Percentiles rank a stretch among this genome's conserved stretches.
Conservation (phyloP, 1,140 invertebrate species). For the Drosophila miranda region DNA sequence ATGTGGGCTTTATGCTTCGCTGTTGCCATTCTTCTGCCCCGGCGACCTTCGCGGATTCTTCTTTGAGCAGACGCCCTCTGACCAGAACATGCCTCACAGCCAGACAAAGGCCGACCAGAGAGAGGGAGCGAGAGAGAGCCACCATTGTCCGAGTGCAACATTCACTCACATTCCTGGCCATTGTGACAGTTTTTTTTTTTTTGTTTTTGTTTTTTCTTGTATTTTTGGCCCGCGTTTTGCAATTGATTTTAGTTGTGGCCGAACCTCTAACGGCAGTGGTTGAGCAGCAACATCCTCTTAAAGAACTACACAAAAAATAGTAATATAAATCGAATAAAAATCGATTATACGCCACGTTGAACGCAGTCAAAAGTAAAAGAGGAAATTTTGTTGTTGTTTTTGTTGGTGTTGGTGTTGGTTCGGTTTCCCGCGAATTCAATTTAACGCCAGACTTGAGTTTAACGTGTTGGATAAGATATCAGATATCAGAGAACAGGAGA, state of each 20-base stretch:
- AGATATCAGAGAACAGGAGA: background rate
- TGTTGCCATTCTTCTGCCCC: slow-evolving; percentile 13
- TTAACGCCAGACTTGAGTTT: slow-evolving; percentile 65
- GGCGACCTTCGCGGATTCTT: slow-evolving; percentile 17
- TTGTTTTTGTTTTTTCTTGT: too few relatives aligned
- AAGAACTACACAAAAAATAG: slow-evolving; percentile 3
- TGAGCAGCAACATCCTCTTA: slow-evolving; percentile 6
- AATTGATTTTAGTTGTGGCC: slow-evolving; percentile 70
- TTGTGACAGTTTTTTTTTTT: slow-evolving; percentile 49
- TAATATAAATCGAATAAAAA: slow-evolving; percentile 53
- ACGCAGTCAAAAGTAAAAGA: slow-evolving; percentile 40
- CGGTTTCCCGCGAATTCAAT: slow-evolving; percentile 55
- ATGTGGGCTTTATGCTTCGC: slow-evolving; percentile 43
- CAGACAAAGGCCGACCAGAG: too few relatives aligned
- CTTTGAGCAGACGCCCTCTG: background rate
- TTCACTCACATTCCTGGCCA: slow-evolving; percentile 2
- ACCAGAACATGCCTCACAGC: too few relatives aligned
- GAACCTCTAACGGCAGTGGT: slow-evolving; percentile 37
- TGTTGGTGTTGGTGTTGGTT: slow-evolving; percentile 2
- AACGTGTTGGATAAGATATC: slow-evolving; percentile 12
- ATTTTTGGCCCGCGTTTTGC: slow-evolving; percentile 6
- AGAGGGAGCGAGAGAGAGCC: too few relatives aligned
- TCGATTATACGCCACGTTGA: slow-evolving; percentile 78
- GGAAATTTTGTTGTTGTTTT: slow-evolving; percentile 4
- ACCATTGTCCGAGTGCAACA: slow-evolving; percentile 1